Conservation (phyloP, 2,113 vertebrate species). For the Mus pahari region DNA sequence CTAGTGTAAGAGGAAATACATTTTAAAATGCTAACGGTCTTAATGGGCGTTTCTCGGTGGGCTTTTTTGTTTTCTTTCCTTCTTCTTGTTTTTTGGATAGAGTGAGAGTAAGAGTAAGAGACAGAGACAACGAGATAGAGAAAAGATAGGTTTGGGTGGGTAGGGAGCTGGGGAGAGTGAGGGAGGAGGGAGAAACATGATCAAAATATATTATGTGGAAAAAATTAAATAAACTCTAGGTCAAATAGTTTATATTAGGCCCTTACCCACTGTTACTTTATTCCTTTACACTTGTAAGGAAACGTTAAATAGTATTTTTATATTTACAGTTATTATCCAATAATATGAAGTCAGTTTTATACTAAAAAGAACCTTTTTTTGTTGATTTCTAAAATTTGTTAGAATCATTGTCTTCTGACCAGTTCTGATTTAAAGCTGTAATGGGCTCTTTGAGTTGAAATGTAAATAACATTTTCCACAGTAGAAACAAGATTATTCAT, state of each 20-base stretch:
- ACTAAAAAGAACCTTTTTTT: slow-evolving; percentile 51
- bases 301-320: slow-evolving; percentile 34
- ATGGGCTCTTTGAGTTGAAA: background rate
- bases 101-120: background rate
- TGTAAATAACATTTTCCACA: background rate
- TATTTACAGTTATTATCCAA: slow-evolving; percentile 43
- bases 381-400: slow-evolving; percentile 21
- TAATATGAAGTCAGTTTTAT: background rate
- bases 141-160: no score
- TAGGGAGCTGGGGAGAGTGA: background rate
- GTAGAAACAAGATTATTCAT: slow-evolving; percentile 11
- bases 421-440: slow-evolving; percentile 36
- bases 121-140: background rate
- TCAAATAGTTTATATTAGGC: slow-evolving; percentile 26
- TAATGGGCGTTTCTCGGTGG: background rate
- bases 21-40: background rate
- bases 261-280: background rate
- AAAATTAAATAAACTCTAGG: background rate
- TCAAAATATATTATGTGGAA: background rate
- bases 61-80: background rate
- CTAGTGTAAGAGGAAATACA: background rate
- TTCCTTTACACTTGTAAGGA: slow-evolving; percentile 3
- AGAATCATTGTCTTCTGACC: slow-evolving; percentile 32
- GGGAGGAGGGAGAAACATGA: background rate
- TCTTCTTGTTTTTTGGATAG: background rate